Percentiles rank a stretch among this genome's conserved stretches.
Conservation (phyloP, 2,797 vertebrate species). For the Discoglossus pictus region DNA sequence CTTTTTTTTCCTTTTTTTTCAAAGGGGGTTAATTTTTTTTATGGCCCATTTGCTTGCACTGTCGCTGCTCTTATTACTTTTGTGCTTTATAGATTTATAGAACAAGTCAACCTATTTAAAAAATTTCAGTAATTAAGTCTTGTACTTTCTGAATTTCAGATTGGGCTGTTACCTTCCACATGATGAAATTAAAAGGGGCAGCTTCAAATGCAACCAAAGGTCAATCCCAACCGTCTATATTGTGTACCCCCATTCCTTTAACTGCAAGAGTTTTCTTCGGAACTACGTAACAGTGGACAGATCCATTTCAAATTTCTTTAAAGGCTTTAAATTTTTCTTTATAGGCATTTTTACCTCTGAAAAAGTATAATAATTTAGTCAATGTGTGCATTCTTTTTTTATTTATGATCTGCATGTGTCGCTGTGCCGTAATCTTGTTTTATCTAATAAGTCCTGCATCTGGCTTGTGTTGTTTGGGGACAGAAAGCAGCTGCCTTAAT, state of each 20-base stretch:
- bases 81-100: neutral
- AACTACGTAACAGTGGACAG: constrained; percentile 4
- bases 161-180: constrained; percentile 24
- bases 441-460: constrained; percentile 26
- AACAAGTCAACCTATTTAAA: constrained; percentile 1
- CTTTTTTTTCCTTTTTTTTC: constrained; percentile 7
- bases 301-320: constrained; percentile 19
- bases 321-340: too few relatives aligned
- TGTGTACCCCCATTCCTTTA: constrained; percentile 16
- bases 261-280: constrained; percentile 10
- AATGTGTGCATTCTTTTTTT: constrained; percentile 30
- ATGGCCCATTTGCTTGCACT: constrained; percentile 46
- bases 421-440: constrained; percentile 27
- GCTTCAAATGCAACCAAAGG: constrained; percentile 37
- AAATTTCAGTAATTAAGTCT: constrained; percentile 28
- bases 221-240: constrained; percentile 29
- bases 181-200: constrained; percentile 23
- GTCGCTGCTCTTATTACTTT: constrained; percentile 27
- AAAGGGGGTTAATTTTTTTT: constrained; percentile 8
- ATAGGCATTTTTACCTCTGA: constrained; percentile 19
- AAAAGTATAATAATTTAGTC: constrained; percentile 10
- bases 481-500: neutral
- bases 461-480: constrained; percentile 38
- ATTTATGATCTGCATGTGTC: constrained; percentile 38
- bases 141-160: constrained; percentile 40